A percentile compares a stretch with the other conserved stretches of the same genome.
Evolutionary conservation across 2,797 vertebrate species (phyloP).

Genomic region (Rhyacichthys aspro): DNA sequence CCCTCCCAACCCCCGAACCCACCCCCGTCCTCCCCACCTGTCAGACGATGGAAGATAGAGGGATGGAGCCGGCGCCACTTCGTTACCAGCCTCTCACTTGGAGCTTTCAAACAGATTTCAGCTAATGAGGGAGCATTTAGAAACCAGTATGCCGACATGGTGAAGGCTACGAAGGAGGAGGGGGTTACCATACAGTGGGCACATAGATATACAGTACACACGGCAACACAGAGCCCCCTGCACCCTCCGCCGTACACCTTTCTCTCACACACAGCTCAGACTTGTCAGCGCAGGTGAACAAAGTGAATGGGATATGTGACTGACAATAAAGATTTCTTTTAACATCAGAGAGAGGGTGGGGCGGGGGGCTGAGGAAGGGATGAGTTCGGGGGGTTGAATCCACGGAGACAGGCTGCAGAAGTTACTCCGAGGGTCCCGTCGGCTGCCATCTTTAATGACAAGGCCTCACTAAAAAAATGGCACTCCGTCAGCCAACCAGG

Average conservation of each 20-base stretch:
- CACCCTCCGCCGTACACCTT: slow-evolving; percentile 55
- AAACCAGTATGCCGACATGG: slow-evolving; percentile 88
- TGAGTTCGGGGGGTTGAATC: slow-evolving; percentile 63
- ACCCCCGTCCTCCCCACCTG: slow-evolving; percentile 73
- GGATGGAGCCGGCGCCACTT: slow-evolving; percentile 72
- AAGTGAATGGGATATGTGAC: slow-evolving; percentile 97
- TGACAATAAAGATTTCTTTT: slow-evolving; percentile 99
- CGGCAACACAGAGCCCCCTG: slow-evolving; percentile 55
- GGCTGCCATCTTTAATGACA: slow-evolving; percentile 84
- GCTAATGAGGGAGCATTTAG: slow-evolving; percentile 96
- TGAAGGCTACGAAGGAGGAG: slow-evolving; percentile 39
- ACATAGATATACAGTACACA: slow-evolving; percentile 35
- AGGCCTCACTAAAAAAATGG: slow-evolving; percentile 61
- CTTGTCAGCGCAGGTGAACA: slow-evolving; percentile 95
- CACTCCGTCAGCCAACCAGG: slow-evolving; percentile 62
- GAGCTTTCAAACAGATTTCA: slow-evolving; percentile 95
- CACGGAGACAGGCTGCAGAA: slow-evolving; percentile 91
- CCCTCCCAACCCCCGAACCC: slow-evolving; percentile 45
- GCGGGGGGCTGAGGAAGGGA: slow-evolving; percentile 63
- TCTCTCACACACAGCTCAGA: slow-evolving; percentile 73
- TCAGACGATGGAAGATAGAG: slow-evolving; percentile 68
- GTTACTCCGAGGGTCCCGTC: slow-evolving; percentile 82
- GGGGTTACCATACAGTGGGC: slow-evolving; percentile 58
- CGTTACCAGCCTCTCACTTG: slow-evolving; percentile 78
- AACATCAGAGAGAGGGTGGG: slow-evolving; percentile 91